Conservation (phyloP, 30 jellyfish, hydroid and myxozoan genomes). For the Turritopsis dohrnii region DNA sequence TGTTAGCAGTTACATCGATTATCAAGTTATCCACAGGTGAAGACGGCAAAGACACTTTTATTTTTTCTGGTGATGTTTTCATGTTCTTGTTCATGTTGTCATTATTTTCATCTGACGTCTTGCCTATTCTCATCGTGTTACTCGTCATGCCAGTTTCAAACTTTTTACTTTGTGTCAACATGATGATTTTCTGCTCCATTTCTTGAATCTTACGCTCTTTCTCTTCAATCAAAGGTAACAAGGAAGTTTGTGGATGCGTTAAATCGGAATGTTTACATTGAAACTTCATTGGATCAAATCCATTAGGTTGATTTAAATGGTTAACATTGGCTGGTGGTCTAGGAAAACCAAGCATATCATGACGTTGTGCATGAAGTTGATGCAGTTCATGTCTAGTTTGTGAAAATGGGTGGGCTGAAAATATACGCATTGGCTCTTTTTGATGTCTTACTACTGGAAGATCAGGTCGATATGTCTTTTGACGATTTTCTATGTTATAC, state of each 20-base stretch:
- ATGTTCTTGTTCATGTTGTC: background rate
- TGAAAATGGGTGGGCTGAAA: background rate
- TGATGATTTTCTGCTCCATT: conserved; percentile 17
- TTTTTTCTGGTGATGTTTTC: background rate
- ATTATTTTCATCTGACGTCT: background rate
- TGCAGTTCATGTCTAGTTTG: background rate
- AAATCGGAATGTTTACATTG: conserved; percentile 23
- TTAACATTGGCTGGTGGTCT: background rate
- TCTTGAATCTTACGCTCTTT: conserved; percentile 16
- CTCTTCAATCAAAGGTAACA: background rate
- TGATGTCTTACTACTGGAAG: background rate
- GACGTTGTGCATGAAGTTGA: background rate
- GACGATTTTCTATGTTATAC: background rate
- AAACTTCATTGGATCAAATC: background rate
- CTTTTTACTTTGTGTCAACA: background rate
- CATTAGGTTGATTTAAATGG: background rate
- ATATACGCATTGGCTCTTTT: background rate
- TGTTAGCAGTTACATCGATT: background rate
- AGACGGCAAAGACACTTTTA: background rate
- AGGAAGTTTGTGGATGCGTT: background rate
- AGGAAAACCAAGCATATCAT: background rate
- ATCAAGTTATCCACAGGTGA: background rate
- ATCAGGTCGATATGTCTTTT: background rate
- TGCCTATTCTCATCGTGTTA: background rate
- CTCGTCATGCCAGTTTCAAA: background rate